These are phyloP conservation scores for Atta texana DNA, from an alignment of 1,140 invertebrate genomes.

Conservation along the genomic window DNA sequence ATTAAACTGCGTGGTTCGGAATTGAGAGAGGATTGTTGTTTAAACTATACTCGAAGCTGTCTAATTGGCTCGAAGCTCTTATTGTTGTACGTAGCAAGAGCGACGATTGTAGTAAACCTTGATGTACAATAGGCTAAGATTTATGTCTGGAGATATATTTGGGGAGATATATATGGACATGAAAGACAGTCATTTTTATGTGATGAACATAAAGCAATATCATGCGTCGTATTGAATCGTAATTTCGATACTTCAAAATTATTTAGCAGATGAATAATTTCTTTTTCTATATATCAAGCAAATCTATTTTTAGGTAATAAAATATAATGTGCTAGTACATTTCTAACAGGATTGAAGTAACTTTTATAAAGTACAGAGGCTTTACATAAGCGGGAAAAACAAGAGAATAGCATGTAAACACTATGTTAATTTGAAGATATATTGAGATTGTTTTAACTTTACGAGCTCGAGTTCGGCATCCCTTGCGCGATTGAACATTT, in stretches of 20 bases:
- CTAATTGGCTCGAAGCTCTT: slow-evolving; percentile 23
- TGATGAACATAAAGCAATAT: neutral
- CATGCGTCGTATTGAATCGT: neutral
- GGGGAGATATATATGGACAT: neutral
- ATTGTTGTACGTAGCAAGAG: slow-evolving; percentile 23
- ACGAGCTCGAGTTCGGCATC: slow-evolving; percentile 19
- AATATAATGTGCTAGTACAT: neutral
- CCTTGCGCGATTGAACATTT: slow-evolving; percentile 1
- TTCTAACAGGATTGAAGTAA: neutral
- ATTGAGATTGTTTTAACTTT: neutral
- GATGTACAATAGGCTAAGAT: neutral
- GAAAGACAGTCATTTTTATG: neutral
- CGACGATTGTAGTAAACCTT: neutral
- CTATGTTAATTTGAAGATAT: neutral
- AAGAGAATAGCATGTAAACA: neutral
- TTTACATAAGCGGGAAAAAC: slow-evolving; percentile 16
- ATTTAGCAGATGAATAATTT: neutral
- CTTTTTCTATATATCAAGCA: slow-evolving; percentile 9
- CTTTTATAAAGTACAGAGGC: neutral
- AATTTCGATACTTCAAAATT: slow-evolving; percentile 11
- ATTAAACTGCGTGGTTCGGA: slow-evolving; percentile 18
- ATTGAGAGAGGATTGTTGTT: slow-evolving; percentile 26
- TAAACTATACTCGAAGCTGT: neutral
- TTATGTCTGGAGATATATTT: neutral
- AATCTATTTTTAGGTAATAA: neutral